Conservation (phyloP, 2,888 invertebrate species). For the Hirtodrosophila confusa region DNA sequence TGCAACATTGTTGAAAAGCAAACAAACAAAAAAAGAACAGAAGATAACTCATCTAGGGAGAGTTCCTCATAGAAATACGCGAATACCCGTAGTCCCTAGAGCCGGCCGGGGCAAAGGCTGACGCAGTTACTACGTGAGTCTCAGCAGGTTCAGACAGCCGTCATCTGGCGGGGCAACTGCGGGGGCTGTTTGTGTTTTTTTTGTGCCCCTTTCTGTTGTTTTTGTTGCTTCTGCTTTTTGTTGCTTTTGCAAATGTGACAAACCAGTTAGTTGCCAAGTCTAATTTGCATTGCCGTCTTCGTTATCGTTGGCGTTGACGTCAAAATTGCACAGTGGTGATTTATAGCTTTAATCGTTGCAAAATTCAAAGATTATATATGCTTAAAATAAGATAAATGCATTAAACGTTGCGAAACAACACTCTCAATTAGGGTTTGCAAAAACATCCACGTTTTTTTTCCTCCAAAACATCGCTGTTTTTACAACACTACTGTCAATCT, state of each 20-base stretch:
- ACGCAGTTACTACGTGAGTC: constrained; percentile 44
- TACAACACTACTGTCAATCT: no score
- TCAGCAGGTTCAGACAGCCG: constrained; percentile 45
- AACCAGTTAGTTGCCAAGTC: constrained; percentile 72
- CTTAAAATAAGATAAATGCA: no score
- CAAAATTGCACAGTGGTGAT: no score
- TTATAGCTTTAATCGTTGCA: no score
- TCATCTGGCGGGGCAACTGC: constrained; percentile 3
- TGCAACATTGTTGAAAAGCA: constrained; percentile 13
- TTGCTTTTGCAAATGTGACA: constrained; percentile 46
- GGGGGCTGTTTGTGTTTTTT: constrained; percentile 1
- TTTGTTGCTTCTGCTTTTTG: not conserved
- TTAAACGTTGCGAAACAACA: no score
- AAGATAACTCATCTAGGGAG: constrained; percentile 12
- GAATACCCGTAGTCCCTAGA: not conserved
- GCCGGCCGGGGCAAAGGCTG: constrained; percentile 44
- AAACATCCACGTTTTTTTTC: no score
- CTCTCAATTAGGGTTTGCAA: no score
- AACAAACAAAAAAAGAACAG: constrained; percentile 1
- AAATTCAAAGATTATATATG: no score
- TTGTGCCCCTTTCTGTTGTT: not conserved
- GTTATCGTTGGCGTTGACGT: not conserved
- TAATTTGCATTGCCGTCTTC: constrained; percentile 73
- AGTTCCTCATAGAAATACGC: constrained; percentile 4
- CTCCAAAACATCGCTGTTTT: no score